Base-by-base conservation (phyloP, 2,888 invertebrate species). In the Ditula angustiorana region DNA sequence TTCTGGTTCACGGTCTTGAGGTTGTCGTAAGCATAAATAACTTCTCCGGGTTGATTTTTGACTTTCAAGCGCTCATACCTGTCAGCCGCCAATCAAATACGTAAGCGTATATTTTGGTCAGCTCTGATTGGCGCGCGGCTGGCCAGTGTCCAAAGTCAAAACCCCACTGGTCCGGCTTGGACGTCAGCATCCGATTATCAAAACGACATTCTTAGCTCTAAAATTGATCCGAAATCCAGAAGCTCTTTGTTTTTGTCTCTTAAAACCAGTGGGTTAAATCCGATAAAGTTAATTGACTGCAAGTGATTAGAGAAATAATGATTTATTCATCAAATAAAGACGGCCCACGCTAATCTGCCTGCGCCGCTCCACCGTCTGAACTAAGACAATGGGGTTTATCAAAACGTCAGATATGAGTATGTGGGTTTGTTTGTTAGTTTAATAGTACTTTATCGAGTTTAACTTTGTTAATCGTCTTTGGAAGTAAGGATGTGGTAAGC, bases 351-450 rank as follows among this genome's bases (percentile, higher is more conserved):
- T 78, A 79, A 78, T 78, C 80, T 75, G 69, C 66, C 61, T 68
- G 61, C 69, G 66, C 66, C 69, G 41, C 61, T 68, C 60, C 69
- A 66, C 66, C 69, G 41, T 35, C 19, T 66, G 59, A 69, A 56
- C 66, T 68, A 68, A 83, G 78, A 86, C 87, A 86, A 87, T 86
- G 79, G 82, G 62, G 66, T 71, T 76, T 86, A 83, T 82, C 78
- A 73, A 70, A 77, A 80, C 82, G n/a, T n/a, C 85, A 81, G 85
- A 58, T 52, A 21, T n/a, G 13, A 41, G 33, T 24, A 63, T 52
- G 57, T 58, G 63, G 57, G 50, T 21, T 52, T 44, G 30, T 58
- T 58, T 58, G 44, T 57, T 52, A 57, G 30, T 56, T 58, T 44
- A 63, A 63, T 58, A 44, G 33, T 35, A 44, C 13, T 30, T 16